Evolutionary conservation across 2,113 vertebrate genomes (phyloP).

Genomic region (Rhinolophus ferrumequinum): DNA sequence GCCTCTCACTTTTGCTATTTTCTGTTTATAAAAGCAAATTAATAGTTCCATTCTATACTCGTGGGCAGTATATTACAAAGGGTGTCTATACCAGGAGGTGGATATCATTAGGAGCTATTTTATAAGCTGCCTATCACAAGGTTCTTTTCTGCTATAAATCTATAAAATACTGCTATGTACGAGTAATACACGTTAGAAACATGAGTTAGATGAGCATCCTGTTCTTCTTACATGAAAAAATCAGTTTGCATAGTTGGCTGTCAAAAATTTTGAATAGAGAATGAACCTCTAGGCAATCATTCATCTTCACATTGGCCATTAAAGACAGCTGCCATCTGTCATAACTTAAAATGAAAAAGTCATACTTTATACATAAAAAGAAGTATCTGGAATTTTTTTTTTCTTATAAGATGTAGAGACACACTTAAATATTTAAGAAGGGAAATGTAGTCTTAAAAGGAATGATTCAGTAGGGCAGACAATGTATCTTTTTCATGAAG

Average conservation of each 20-base stretch:
- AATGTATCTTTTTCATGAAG: constrained; percentile 21
- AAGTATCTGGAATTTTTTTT: background rate
- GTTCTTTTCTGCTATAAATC: background rate
- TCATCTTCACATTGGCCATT: constrained; percentile 27
- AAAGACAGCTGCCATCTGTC: background rate
- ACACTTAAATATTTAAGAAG: constrained; percentile 15
- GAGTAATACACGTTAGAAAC: background rate
- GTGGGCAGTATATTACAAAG: background rate
- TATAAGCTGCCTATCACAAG: background rate
- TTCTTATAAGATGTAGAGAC: background rate
- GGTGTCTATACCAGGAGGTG: background rate
- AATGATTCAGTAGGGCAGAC: background rate
- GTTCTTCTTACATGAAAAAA: constrained; percentile 3
- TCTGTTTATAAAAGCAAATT: background rate
- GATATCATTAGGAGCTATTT: background rate
- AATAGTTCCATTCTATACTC: background rate
- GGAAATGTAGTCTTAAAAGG: background rate
- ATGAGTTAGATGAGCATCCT: background rate
- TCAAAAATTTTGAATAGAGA: constrained; percentile 36
- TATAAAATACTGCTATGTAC: background rate
- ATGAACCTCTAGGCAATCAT: background rate
- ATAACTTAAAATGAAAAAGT: constrained; percentile 38
- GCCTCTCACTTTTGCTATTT: background rate
- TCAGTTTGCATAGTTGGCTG: background rate
- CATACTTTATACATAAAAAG: background rate